Percentiles rank a stretch among this genome's conserved stretches.
phyloP scores from a whole-genome alignment of 2,888 invertebrate genomes.

The Carcina quercana region DNA sequence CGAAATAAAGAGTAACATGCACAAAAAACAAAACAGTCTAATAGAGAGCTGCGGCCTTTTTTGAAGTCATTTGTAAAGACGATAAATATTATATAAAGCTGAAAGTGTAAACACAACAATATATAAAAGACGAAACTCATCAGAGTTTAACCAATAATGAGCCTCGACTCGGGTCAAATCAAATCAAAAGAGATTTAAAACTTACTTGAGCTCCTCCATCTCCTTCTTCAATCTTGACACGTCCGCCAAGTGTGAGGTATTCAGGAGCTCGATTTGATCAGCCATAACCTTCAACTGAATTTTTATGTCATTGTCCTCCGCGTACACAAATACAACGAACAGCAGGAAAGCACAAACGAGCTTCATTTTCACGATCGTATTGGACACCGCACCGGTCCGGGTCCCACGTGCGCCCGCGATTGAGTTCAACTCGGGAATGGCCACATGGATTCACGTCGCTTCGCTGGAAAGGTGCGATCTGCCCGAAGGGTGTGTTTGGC shows the following conservation, averaged over 20 bases:
- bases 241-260: conserved; percentile 36
- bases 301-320: background rate
- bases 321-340: background rate
- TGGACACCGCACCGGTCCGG: too few species aligned
- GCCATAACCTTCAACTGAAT: background rate
- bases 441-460: too few species aligned
- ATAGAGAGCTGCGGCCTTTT: background rate
- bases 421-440: too few species aligned
- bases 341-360: background rate
- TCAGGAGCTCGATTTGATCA: conserved; percentile 31
- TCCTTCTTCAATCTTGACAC: conserved; percentile 39
- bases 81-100: background rate
- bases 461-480: too few species aligned
- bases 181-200: too few species aligned
- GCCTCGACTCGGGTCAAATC: too few species aligned
- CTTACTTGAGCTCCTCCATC: conserved; percentile 56
- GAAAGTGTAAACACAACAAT: too few species aligned
- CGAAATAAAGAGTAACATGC: background rate
- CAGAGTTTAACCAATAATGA: conserved; percentile 2
- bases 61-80: background rate
- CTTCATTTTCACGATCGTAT: too few species aligned
- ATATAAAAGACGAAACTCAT: too few species aligned
- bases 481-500: too few species aligned
- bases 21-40: background rate
- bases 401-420: too few species aligned